Conservation (phyloP, 2,888 invertebrate species). For the Acronicta psi region DNA sequence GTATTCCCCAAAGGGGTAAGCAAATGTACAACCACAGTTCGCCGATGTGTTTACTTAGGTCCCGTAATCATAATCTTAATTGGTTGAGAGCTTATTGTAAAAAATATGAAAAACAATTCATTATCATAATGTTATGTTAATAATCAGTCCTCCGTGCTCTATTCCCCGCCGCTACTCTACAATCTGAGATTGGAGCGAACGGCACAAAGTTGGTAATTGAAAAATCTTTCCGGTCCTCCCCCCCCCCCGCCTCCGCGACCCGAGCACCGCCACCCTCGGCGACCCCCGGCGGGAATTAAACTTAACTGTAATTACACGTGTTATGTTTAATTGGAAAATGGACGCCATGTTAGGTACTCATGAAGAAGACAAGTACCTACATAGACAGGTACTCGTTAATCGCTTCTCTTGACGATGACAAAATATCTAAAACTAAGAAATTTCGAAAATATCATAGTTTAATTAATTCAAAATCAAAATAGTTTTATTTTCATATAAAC, state of each 20-base stretch:
- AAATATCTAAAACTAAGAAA: too few species aligned
- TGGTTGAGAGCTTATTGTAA: too few species aligned
- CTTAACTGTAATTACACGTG: slow-evolving; percentile 66
- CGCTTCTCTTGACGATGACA: background rate
- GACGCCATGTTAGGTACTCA: slow-evolving; percentile 14
- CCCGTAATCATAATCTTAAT: too few species aligned
- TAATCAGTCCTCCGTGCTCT: slow-evolving; percentile 23
- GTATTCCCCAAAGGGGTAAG: too few species aligned
- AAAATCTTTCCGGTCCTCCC: slow-evolving; percentile 79
- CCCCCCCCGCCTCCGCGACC: slow-evolving; percentile 36
- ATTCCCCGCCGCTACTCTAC: slow-evolving; percentile 64
- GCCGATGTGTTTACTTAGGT: too few species aligned
- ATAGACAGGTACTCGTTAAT: background rate
- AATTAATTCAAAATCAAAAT: too few species aligned
- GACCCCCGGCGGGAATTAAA: slow-evolving; percentile 59
- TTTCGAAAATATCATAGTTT: too few species aligned
- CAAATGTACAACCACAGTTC: too few species aligned
- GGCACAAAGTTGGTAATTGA: slow-evolving; percentile 87
- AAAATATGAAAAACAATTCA: too few species aligned
- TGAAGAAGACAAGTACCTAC: background rate
- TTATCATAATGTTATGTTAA: too few species aligned
- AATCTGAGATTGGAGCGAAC: slow-evolving; percentile 79
- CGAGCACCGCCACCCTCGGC: slow-evolving; percentile 22
- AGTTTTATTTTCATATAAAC: too few species aligned
- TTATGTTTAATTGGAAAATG: slow-evolving; percentile 58